Percentiles rank a stretch among this genome's conserved stretches.
These are phyloP conservation scores for Thymelicus sylvestris DNA, from an alignment of 2,888 invertebrate species.

Conservation along the genomic window DNA sequence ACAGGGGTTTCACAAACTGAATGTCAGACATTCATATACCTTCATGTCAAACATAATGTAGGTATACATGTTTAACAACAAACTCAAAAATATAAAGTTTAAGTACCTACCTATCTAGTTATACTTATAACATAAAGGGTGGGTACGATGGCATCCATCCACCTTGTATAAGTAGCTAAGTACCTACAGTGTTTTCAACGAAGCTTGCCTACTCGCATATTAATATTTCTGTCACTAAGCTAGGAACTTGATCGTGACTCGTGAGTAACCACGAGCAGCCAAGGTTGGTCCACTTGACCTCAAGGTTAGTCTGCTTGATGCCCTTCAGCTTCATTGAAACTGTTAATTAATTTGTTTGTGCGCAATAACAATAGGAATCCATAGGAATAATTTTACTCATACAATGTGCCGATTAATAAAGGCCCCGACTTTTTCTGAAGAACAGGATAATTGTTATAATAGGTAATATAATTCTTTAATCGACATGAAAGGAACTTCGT, in stretches of 20 bases:
- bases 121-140: too few relatives aligned
- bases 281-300: conserved; percentile 11
- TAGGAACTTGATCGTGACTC: neutral
- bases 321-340: conserved; percentile 4
- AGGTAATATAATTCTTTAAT: too few relatives aligned
- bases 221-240: neutral
- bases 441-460: neutral
- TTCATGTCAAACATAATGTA: too few relatives aligned
- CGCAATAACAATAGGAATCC: neutral
- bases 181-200: neutral
- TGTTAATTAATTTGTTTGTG: neutral
- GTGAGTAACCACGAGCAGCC: neutral
- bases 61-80: too few relatives aligned
- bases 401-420: neutral
- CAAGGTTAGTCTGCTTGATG: neutral
- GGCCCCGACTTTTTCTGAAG: neutral
- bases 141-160: too few relatives aligned
- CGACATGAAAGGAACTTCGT: too few relatives aligned
- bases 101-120: too few relatives aligned
- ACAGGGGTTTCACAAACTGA: too few relatives aligned
- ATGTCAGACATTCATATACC: too few relatives aligned
- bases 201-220: neutral
- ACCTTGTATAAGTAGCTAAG: neutral
- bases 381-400: neutral
- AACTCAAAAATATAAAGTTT: too few relatives aligned